Conservation (phyloP, 2,888 invertebrate species). For the Diogma glabrata region DNA sequence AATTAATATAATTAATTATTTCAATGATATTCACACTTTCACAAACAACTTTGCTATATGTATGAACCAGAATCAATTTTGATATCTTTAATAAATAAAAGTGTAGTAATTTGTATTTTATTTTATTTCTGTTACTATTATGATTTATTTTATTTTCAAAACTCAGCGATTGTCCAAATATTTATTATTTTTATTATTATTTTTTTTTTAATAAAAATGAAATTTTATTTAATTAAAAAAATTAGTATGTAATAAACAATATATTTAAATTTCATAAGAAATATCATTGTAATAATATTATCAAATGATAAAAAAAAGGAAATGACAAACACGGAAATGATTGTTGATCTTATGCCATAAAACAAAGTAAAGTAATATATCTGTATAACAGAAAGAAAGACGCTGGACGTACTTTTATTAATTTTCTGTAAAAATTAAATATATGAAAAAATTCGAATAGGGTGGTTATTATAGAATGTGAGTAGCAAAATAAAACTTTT, state of each 20-base stretch:
- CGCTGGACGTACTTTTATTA: conserved; percentile 8
- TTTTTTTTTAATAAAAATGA: background rate
- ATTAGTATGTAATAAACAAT: background rate
- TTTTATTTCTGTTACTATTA: conserved; percentile 4
- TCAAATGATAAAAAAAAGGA: background rate
- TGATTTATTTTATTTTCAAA: conserved; percentile 4
- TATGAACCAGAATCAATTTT: too few relatives aligned
- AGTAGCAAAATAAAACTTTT: too few relatives aligned
- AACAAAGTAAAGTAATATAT: background rate
- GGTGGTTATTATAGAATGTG: too few relatives aligned
- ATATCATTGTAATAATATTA: too few relatives aligned
- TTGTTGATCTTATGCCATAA: conserved; percentile 7
- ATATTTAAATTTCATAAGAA: conserved; percentile 3
- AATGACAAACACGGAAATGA: background rate
- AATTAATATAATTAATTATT: too few relatives aligned
- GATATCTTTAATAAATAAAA: background rate
- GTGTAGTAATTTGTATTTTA: conserved; percentile 1
- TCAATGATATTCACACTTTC: background rate
- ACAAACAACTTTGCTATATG: background rate
- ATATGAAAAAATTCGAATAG: conserved; percentile 3
- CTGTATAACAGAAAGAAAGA: conserved; percentile 3
- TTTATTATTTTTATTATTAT: background rate
- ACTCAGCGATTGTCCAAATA: conserved; percentile 7
- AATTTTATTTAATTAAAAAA: background rate
- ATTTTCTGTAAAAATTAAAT: conserved; percentile 2